Evolutionary conservation across 2,888 invertebrate species (phyloP), one percentile per base, ranked within the genome.

Genomic region (Mesorhabditis sp.): DNA sequence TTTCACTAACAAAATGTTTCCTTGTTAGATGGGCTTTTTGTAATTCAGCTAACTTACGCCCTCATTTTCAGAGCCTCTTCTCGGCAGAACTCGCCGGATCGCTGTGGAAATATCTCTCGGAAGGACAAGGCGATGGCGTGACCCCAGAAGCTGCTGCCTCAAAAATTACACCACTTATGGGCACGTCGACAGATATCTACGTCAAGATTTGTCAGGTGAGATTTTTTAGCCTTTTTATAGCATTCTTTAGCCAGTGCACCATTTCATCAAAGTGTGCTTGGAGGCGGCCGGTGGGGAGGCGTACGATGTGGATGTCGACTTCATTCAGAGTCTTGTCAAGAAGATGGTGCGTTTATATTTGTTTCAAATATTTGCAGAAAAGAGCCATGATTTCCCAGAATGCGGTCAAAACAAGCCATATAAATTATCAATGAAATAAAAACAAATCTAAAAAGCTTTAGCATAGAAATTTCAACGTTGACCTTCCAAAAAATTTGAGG

Each of bases 211-310:
- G 43, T 67, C 50, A 10, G 45, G 67, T 44, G 13, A 5, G n/a
- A 5, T 3, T 45, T 50, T 50, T 45, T 67, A 41, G 41, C 45
- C 15, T 44, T 45, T 67, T 15, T 10, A 4, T 68, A 45, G 62
- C 74, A 74, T 77, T 7, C 72, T 78, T 5, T 74, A 76, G 71
- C 80, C 80, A 4, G 74, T 74, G 6, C 66, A 74, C 62, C 76
- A 77, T 45, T 72, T 80, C 62, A 71, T 80, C 65, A 78, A 77
- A 71, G 75, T 78, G 28, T 77, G 80, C 71, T 78, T 76, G 5
- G 80, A 80, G 45, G 67, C 74, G 4, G 80, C 80, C 0, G 77
- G 75, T 13, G 76, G 74, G 4, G 15, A 15, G 2, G 76, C 78
- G 3, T 67, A 76, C 15, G 66, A 74, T 42, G 76, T 75, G 2